A percentile compares a stretch with the other conserved stretches of the same genome.
Conservation (phyloP, 30 jellyfish, hydroid and myxozoan genomes). For the Sanderia malayensis region DNA sequence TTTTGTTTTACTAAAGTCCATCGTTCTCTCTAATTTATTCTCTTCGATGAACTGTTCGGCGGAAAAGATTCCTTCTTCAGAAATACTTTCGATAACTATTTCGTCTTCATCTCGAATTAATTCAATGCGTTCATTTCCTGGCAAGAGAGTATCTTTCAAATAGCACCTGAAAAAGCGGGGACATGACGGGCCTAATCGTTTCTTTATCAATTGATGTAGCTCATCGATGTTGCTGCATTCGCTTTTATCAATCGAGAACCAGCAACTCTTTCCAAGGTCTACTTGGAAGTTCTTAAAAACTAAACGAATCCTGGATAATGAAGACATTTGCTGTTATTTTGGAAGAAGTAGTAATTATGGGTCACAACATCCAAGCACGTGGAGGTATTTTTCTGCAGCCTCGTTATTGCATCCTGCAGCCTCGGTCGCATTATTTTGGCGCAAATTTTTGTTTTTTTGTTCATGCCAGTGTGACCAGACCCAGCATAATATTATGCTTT, state of each 20-base stretch:
- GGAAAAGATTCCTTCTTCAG: too few species aligned
- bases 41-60: too few species aligned
- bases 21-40: too few species aligned
- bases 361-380: too few species aligned
- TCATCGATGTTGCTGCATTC: conserved; percentile 4
- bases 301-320: background rate
- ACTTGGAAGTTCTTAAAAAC: background rate
- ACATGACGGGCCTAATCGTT: conserved; percentile 9
- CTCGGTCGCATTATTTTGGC: too few species aligned
- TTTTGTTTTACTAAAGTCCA: too few species aligned
- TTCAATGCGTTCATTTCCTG: conserved; percentile 22
- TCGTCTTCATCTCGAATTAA: conserved; percentile 54
- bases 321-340: too few species aligned
- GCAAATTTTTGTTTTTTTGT: conserved; percentile 19
- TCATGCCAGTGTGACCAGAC: too few species aligned
- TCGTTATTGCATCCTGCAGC: background rate
- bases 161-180: conserved; percentile 25
- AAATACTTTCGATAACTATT: conserved; percentile 5
- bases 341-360: too few species aligned
- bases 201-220: conserved; percentile 5
- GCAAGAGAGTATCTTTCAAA: conserved; percentile 21
- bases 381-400: background rate
- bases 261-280: conserved; percentile 10
- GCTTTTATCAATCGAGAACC: conserved; percentile 26
- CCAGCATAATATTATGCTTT: too few species aligned